These are phyloP conservation scores for Tetramorium alpestre DNA, from an alignment of 1,140 invertebrate species.

Conservation along the genomic window DNA sequence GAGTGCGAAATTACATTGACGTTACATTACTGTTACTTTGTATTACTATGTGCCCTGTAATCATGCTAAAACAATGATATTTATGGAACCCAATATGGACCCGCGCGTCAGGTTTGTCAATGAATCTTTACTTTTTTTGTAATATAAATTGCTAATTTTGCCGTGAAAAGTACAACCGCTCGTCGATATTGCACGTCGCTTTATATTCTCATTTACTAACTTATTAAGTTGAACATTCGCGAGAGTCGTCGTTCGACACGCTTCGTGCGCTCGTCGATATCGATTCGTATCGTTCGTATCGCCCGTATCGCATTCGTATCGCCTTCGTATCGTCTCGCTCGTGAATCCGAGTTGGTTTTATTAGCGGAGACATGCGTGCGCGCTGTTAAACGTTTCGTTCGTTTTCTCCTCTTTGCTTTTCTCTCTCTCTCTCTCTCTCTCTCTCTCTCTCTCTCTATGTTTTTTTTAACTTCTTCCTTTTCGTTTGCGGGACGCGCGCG, in stretches of 20 bases:
- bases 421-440: not conserved
- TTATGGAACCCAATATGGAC: not conserved
- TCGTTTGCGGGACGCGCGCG: not conserved
- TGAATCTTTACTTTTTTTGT: not conserved
- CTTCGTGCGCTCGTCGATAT: not conserved
- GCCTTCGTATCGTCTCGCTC: slow-evolving; percentile 3
- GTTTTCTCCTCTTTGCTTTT: too few relatives aligned
- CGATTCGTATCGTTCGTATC: slow-evolving; percentile 17
- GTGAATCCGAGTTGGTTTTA: slow-evolving; percentile 15
- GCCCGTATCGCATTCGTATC: slow-evolving; percentile 15
- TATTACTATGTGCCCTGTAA: too few relatives aligned
- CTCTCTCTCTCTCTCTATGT: not conserved
- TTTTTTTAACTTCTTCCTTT: not conserved
- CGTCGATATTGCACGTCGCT: slow-evolving; percentile 7
- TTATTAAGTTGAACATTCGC: not conserved
- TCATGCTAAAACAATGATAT: too few relatives aligned
- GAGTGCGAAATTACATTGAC: too few relatives aligned
- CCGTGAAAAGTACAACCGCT: not conserved
- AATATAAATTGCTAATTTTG: not conserved
- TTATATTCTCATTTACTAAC: not conserved
- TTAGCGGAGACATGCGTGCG: slow-evolving; percentile 26
- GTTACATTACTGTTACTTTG: too few relatives aligned
- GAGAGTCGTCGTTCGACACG: slow-evolving; percentile 6
- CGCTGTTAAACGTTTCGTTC: slow-evolving; percentile 2
- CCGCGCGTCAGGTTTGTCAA: not conserved